Base-by-base conservation (phyloP, 1,140 invertebrate genomes). In the Drosophila funebris region DNA sequence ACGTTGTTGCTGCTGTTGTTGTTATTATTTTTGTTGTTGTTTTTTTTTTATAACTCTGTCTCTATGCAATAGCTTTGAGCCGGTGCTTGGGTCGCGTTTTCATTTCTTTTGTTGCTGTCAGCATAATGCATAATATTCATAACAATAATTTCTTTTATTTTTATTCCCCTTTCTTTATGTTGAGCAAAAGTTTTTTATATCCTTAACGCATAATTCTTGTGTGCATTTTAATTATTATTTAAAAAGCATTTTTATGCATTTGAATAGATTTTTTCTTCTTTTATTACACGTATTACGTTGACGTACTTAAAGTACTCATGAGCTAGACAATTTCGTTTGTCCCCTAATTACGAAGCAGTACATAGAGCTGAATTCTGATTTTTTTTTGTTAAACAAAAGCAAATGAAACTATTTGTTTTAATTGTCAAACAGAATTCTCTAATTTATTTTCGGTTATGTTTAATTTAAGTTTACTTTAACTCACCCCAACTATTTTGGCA, bases 141-240 rank as follows among this genome's bases (percentile, higher is more conserved):
- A 87, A 82, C 69, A 76, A 78, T 87, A 85, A 85, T 85, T 82
- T 76, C 70, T 79, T 82, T 85, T 81, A 76, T 78, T 82, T 66
- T 82, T 76, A 60, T 70, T 87, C 67, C 64, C 46, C 46, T 69
- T 74, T 78, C 60, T 60, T 73, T 81, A 69, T 50, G 58, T 56
- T 68, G 39, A 48, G 22, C 50, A 29, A 67, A 54, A 54, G 46
- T 62, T 69, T 62, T 58, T 61, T 62, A 54, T 67, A 8, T n/a
- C 31, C 36, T 46, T 18, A 18, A 64, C 74, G 16, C 63, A 53
- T 68, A 63, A 70, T 70, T 73, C 41, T 85, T 80, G 64, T 64
- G 76, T 63, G 76, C 64, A 77, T 85, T 80, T 85, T 84, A 84
- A 84, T 84, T 85, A 78, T 81, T 68, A 72, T 80, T 81, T 78